These are phyloP conservation scores for Ecdyonurus torrentis DNA, from an alignment of 2,888 invertebrate genomes.

Conservation along the genomic window DNA sequence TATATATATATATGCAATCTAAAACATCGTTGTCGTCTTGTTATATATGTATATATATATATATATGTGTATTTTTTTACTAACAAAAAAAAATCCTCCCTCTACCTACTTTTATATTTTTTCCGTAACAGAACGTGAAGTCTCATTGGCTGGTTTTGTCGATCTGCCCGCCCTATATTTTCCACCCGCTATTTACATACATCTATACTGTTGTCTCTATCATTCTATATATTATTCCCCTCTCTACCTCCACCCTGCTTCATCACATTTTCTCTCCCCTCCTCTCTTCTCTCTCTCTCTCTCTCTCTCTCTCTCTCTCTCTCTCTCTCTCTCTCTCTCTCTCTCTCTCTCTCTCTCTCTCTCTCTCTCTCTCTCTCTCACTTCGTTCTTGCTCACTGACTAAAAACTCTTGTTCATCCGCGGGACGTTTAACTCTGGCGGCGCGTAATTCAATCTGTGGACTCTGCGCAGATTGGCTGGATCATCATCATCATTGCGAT, in stretches of 20 bases:
- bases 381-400: background rate
- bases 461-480: slow-evolving; percentile 31
- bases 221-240: background rate
- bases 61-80: background rate
- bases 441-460: slow-evolving; percentile 17
- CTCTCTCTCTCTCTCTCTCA: background rate
- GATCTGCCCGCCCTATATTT: background rate
- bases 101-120: background rate
- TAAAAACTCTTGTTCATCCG: background rate
- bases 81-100: too few species aligned
- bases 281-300: background rate
- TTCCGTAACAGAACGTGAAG: background rate
- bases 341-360: background rate
- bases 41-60: too few species aligned
- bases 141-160: background rate
- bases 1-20: background rate
- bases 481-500: slow-evolving; percentile 20
- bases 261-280: background rate
- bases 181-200: background rate
- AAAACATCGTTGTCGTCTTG: too few species aligned
- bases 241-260: background rate
- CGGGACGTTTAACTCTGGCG: slow-evolving; percentile 8
- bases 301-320: background rate
- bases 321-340: background rate
- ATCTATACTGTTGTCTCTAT: background rate